Evolutionary conservation across 2,888 invertebrate species (phyloP).

Genomic region (Tiliacea aurago): DNA sequence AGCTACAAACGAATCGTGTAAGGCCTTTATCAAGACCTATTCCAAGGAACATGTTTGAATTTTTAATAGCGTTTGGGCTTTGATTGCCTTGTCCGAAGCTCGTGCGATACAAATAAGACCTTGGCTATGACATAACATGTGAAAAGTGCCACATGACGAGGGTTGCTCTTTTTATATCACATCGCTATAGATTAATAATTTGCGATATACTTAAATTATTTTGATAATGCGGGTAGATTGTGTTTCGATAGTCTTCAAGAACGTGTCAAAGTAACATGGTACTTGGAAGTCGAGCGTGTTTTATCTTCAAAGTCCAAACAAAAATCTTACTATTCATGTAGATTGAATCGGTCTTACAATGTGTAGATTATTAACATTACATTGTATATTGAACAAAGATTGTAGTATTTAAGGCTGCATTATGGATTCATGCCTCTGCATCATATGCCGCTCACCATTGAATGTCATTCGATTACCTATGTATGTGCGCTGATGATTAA

Average conservation of each 20-base stretch:
- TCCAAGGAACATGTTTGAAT: slow-evolving; percentile 33
- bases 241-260: slow-evolving; percentile 15
- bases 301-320: slow-evolving; percentile 18
- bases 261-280: slow-evolving; percentile 1
- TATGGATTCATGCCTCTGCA: background rate
- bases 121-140: slow-evolving; percentile 24
- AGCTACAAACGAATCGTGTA: slow-evolving; percentile 20
- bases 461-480: slow-evolving; percentile 38
- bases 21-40: slow-evolving; percentile 17
- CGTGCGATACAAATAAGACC: slow-evolving; percentile 30
- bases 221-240: slow-evolving; percentile 11
- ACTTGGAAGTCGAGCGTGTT: slow-evolving; percentile 14
- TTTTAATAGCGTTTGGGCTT: slow-evolving; percentile 29
- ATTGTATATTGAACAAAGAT: slow-evolving; percentile 40
- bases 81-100: slow-evolving; percentile 25
- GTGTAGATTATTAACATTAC: slow-evolving; percentile 25
- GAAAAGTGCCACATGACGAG: slow-evolving; percentile 39
- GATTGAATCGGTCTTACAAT: slow-evolving; percentile 28
- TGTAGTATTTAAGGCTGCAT: slow-evolving; percentile 13
- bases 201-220: slow-evolving; percentile 9
- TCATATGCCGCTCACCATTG: slow-evolving; percentile 14
- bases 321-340: slow-evolving; percentile 21
- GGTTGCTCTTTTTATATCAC: slow-evolving; percentile 28
- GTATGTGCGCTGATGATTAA: slow-evolving; percentile 29
- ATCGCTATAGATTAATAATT: background rate